Evolutionary conservation across 1,140 invertebrate species (phyloP).

Genomic region (Cydia strobilella): DNA sequence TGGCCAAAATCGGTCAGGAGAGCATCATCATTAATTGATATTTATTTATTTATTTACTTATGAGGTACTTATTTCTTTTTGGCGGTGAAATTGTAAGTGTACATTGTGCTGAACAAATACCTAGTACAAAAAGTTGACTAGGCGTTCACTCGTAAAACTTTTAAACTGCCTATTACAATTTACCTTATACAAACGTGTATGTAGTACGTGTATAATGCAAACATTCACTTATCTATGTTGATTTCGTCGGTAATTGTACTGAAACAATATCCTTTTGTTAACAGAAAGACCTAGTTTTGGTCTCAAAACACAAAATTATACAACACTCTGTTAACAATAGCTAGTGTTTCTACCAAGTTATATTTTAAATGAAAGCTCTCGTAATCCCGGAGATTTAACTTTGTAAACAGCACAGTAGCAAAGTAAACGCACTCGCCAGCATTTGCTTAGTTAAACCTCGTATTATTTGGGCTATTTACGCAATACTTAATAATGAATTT

Average conservation of each 20-base stretch:
- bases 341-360: slow-evolving; percentile 35
- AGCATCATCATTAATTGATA: no score
- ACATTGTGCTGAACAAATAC: neutral
- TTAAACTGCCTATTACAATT: slow-evolving; percentile 20
- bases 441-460: slow-evolving; percentile 26
- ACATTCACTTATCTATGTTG: slow-evolving; percentile 72
- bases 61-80: neutral
- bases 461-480: slow-evolving; percentile 15
- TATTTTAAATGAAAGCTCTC: slow-evolving; percentile 30
- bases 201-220: slow-evolving; percentile 54
- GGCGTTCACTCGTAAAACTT: slow-evolving; percentile 17
- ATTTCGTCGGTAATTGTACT: slow-evolving; percentile 69
- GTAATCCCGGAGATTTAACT: slow-evolving; percentile 25
- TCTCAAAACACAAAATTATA: slow-evolving; percentile 69
- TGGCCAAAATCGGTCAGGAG: no score
- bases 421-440: slow-evolving; percentile 22
- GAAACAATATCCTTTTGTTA: slow-evolving; percentile 73
- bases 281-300: slow-evolving; percentile 68
- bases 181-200: slow-evolving; percentile 35
- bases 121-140: slow-evolving; percentile 9
- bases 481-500: slow-evolving; percentile 30
- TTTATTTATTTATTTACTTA: no score
- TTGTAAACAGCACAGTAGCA: slow-evolving; percentile 28
- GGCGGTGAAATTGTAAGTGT: neutral
- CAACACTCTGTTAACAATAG: slow-evolving; percentile 61